Conservation (phyloP, 2,797 vertebrate species). For the Moxostoma hubbsi region DNA sequence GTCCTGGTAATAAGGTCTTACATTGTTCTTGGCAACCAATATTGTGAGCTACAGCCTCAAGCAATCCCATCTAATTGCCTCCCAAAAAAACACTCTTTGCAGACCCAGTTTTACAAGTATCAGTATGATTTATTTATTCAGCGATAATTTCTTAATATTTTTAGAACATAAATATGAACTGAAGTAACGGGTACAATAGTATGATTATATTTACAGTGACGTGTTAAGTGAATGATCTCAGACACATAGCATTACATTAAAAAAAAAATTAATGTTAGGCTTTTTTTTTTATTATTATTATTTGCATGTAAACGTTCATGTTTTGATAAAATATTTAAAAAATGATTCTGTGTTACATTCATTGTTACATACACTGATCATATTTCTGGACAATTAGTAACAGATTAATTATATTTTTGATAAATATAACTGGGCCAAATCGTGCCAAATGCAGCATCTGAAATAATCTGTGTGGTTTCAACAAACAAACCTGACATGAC, state of each 20-base stretch:
- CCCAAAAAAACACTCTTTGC: not conserved
- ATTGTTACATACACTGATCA: not conserved
- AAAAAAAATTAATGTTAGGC: no score
- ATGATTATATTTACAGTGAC: no score
- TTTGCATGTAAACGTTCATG: constrained; percentile 26
- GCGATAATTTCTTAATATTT: no score
- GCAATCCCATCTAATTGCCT: not conserved
- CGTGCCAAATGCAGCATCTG: constrained; percentile 1
- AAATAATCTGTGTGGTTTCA: constrained; percentile 18
- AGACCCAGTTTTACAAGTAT: not conserved
- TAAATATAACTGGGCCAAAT: constrained; percentile 17
- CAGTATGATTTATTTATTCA: no score
- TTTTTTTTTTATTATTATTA: no score
- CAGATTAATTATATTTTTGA: not conserved
- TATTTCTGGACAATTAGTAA: not conserved
- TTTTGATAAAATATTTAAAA: constrained; percentile 6
- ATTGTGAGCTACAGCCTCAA: not conserved
- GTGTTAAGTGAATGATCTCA: no score
- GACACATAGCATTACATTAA: no score
- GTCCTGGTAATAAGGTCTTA: not conserved
- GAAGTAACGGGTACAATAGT: no score
- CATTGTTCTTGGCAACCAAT: not conserved
- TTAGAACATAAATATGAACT: no score
- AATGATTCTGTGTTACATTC: not conserved
- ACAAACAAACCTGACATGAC: not conserved